Base-by-base conservation (phyloP, 2,888 invertebrate species). In the Hetaerina titia region DNA sequence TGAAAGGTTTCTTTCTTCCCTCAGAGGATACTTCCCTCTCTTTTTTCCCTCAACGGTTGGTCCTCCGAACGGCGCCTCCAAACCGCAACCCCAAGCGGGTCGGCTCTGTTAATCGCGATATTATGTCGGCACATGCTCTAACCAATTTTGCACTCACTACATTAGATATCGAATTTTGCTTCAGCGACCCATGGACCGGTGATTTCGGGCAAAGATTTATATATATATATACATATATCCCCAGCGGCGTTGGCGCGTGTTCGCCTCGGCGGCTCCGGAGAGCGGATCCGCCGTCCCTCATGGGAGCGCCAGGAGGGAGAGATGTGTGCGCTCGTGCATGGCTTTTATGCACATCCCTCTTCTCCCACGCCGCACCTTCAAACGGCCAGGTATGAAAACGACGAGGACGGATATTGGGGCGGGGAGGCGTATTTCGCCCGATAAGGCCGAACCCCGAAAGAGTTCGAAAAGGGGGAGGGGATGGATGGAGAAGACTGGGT, bases 131-230 rank as follows among this genome's bases (percentile, higher is more conserved):
- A 45, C 45, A 45, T 45, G 45, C 45, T 4, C 2, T 45, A 45
- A 45, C 45, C 45, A 45, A 45, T 45, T 45, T 45, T 45, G 45
- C 45, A 1, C 45, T n/a, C 9, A 69, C 69, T 69, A 69, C 69
- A n/a, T 22, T n/a, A 69, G n/a, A 22, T 69, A 69, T 69, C 69
- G 69, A 69, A n/a, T n/a, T 69, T 69, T n/a, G 69, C 69, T 69
- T n/a, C 8, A 63, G 63, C 11, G 63, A 63, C 15, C 15, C 17
- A 63, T 17, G 17, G 63, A 17, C 69, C 69, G n/a, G 69, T n/a
- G 69, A 69, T 69, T 69, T 69, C n/a, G n/a, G 69, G 69, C n/a
- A 69, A 63, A 69, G 69, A 69, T 69, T 69, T 69, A n/a, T 69
- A 45, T 69, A n/a, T 69, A 45, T 69, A n/a, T 69, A 69, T 69